Evolutionary conservation across 2,113 vertebrate genomes (phyloP).

Genomic region (Limnothrissa miodon): DNA sequence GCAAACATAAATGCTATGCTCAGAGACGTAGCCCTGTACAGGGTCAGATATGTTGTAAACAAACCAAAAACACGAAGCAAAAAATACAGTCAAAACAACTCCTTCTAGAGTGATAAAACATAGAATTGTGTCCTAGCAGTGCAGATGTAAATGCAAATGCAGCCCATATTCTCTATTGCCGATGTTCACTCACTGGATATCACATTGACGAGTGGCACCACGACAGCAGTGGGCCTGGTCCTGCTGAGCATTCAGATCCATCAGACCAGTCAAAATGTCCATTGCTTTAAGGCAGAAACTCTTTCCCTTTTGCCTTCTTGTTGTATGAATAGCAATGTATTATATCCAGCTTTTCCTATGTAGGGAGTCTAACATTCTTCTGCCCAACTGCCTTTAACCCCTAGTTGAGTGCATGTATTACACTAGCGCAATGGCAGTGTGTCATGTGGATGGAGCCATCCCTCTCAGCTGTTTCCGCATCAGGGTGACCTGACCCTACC

Average conservation of each 20-base stretch:
- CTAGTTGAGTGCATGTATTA: too few relatives aligned
- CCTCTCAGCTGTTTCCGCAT: neutral
- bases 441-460: neutral
- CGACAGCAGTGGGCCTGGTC: neutral
- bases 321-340: too few relatives aligned
- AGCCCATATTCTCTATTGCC: neutral
- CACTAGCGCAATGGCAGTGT: neutral
- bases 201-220: neutral
- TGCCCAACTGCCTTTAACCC: neutral
- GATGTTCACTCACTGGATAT: neutral
- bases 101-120: neutral
- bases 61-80: neutral
- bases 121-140: neutral
- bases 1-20: neutral
- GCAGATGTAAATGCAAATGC: too few relatives aligned
- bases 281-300: neutral
- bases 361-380: too few relatives aligned
- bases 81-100: neutral
- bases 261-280: neutral
- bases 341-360: too few relatives aligned
- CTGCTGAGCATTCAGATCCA: too few relatives aligned
- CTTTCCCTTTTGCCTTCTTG: neutral
- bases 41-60: neutral
- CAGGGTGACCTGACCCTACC: neutral
- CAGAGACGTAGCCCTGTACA: neutral